Base-by-base conservation (phyloP, 64 coral and sea anemone genomes). In the Orbicella faveolata region DNA sequence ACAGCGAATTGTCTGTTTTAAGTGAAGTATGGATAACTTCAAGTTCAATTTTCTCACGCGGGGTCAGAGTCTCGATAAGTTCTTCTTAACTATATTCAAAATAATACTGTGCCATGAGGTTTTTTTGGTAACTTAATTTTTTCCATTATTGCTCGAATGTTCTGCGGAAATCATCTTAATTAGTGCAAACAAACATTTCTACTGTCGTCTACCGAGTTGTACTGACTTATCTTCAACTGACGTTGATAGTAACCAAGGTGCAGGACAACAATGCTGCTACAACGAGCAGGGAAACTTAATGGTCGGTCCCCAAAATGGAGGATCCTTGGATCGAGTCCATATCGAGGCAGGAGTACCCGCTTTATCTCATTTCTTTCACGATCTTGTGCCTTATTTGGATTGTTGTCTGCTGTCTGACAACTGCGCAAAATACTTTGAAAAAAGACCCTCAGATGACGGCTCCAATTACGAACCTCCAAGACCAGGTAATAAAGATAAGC, bases 201-300 rank as follows among this genome's bases (percentile, higher is more conserved):
- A 6, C 44, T 48, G 44, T 48, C 64, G 6, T 67, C 6, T 67
- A 23, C 64, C 0, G 18, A 18, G 64, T 23, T 20, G 23, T 7
- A 15, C 0, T 67, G 23, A 23, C 23, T 17, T 4, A 23, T 67
- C 18, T 19, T 67, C 64, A 67, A 67, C 7, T 20, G 23, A 2
- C 7, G 6, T 67, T 89, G 67, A 11, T 51, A 96, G 94, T 54
- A 63, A 78, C 5, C 84, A 79, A 73, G 90, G 81, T 57, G 87
- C 90, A 33, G 94, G 94, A 64, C 91, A 92, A 9, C 90, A 96
- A 41, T 96, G 94, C 61, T 96, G 94, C 62, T 96, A 92, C 66
- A 90, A 65, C 8, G n/a, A 61, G 44, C 52, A 86, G 82, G 90
- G 94, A 35, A 89, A 92, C 35, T 70, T 96, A 36, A 61, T 96